Evolutionary conservation across 2,888 invertebrate genomes (phyloP).

Genomic region (Tholera decimalis): DNA sequence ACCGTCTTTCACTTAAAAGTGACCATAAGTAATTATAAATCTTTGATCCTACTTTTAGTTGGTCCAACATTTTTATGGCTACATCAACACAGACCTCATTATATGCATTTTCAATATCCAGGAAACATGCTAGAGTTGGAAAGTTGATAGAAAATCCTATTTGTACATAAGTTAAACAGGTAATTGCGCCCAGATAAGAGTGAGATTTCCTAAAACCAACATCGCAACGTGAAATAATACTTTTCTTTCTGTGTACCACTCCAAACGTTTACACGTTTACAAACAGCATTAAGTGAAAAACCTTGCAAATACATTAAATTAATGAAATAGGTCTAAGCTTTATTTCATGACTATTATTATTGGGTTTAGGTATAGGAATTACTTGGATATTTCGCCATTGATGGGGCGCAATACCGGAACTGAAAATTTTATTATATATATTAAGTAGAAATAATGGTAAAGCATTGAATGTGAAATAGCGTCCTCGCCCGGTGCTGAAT

Average conservation of each 20-base stretch:
- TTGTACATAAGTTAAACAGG: not conserved
- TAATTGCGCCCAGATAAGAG: not conserved
- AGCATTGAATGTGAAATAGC: slow-evolving; percentile 22
- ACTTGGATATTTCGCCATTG: slow-evolving; percentile 1
- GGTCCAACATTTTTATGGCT: too few relatives aligned
- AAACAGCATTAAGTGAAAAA: not conserved
- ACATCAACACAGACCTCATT: too few relatives aligned
- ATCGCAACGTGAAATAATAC: not conserved
- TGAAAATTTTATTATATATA: slow-evolving; percentile 1
- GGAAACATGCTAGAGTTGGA: not conserved
- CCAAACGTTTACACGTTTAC: not conserved
- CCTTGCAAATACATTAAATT: too few relatives aligned
- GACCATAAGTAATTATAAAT: not conserved
- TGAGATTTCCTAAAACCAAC: not conserved
- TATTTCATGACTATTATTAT: not conserved
- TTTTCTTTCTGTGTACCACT: not conserved
- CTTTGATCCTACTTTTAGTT: too few relatives aligned
- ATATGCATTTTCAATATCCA: too few relatives aligned
- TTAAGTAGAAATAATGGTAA: slow-evolving; percentile 3
- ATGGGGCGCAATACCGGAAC: not conserved
- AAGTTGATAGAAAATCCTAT: not conserved
- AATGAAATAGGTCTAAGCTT: too few relatives aligned
- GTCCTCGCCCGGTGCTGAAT: slow-evolving; percentile 26
- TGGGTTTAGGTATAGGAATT: not conserved
- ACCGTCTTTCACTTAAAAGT: not conserved